Conservation (phyloP, 2,888 invertebrate species). For the Cheilosia soror region DNA sequence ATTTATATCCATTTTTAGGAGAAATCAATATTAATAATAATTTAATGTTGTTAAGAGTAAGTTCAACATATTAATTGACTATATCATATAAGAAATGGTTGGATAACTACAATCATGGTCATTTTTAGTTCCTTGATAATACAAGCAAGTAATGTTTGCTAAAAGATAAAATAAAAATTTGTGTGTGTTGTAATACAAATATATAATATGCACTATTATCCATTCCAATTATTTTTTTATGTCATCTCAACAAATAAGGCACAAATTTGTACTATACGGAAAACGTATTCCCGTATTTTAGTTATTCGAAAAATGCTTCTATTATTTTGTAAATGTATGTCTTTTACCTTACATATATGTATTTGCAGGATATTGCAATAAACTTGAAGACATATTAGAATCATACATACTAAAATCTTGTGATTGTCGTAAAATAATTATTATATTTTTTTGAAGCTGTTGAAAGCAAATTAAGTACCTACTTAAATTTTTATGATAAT, state of each 20-base stretch:
- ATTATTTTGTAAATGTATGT: constrained; percentile 13
- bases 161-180: constrained; percentile 30
- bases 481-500: neutral
- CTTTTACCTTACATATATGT: neutral
- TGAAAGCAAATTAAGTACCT: constrained; percentile 16
- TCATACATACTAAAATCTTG: constrained; percentile 18
- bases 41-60: neutral
- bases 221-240: constrained; percentile 45
- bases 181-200: constrained; percentile 47
- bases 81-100: constrained; percentile 23
- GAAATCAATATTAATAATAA: neutral
- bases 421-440: constrained; percentile 41
- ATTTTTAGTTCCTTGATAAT: constrained; percentile 4
- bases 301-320: constrained; percentile 53
- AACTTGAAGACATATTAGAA: constrained; percentile 9
- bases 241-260: constrained; percentile 77
- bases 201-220: constrained; percentile 32
- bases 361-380: neutral
- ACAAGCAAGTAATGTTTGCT: constrained; percentile 34
- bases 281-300: constrained; percentile 68
- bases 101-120: constrained; percentile 21
- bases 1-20: neutral
- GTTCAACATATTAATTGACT: constrained; percentile 36
- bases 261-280: constrained; percentile 77
- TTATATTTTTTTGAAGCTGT: neutral